Evolutionary conservation across 1,140 invertebrate genomes (phyloP), one percentile per base, ranked within the genome.

Genomic region (Caenorhabditis remanei): DNA sequence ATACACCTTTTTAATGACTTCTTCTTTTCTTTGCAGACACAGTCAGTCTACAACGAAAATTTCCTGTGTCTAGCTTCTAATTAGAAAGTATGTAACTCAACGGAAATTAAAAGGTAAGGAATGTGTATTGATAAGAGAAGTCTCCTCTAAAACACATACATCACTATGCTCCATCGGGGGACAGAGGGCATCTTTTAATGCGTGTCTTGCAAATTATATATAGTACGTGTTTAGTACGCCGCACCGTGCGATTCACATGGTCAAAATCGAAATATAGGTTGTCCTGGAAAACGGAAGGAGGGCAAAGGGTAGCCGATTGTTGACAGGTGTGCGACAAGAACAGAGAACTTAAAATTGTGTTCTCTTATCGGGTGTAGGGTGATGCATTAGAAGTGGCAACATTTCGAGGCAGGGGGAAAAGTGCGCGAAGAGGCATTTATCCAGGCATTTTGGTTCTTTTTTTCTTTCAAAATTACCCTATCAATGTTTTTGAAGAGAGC

Each of bases 111-210:
- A 79, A 53, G 11, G 16, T 14, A 50, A 41, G 53, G 71, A 50
- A 79, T 79, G 71, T 71, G 41, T 79, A 24, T 24, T 79, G 71
- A 79, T 79, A 79, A 79, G 46, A 46, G 7, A 40, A 71, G 40
- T 32, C 8, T 7, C 13, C 46, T 32, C 32, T 32, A 32, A 50
- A 8, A 24, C 71, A 79, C 71, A 48, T 53, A 79, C 46, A 50
- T 79, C 65, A 71, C 65, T 13, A 16, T 48, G 43, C 46, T 50
- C 71, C 46, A 50, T 53, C 71, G 41, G 8, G 46, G 65, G 21
- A 79, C 71, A 79, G 21, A 79, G 71, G 46, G 71, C 71, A 79
- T 79, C 21, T 71, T 4, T 53, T 79, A 79, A 24, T 79, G 71
- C 71, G 24, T 79, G 46, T 48, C 71, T 79, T 79, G 71, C 71